Conservation (phyloP, 1,140 invertebrate genomes). For the Chionoecetes opilio region DNA sequence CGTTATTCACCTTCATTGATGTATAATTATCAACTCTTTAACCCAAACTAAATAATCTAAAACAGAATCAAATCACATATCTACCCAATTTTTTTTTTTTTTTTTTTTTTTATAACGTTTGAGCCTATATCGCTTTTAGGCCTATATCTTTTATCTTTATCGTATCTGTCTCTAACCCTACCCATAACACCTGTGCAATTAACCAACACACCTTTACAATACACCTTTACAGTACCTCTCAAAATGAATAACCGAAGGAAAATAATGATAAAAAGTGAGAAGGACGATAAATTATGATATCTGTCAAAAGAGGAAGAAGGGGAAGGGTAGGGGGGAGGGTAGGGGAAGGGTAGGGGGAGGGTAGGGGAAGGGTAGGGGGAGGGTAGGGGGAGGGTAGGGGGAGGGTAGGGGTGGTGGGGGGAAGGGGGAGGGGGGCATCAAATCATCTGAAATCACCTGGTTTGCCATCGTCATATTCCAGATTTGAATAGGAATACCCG, state of each 20-base stretch:
- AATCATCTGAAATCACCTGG: slow-evolving; percentile 48
- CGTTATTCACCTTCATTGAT: too few species aligned
- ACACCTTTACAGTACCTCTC: not conserved
- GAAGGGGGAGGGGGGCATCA: not conserved
- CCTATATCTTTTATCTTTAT: too few species aligned
- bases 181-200: too few species aligned
- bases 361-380: not conserved
- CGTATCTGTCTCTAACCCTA: too few species aligned
- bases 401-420: not conserved
- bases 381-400: not conserved
- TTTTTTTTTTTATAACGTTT: too few species aligned
- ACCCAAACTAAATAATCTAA: too few species aligned
- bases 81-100: too few species aligned
- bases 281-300: not conserved
- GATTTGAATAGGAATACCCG: slow-evolving; percentile 65
- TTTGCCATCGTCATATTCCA: slow-evolving; percentile 4
- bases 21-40: too few species aligned
- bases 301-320: not conserved
- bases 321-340: not conserved
- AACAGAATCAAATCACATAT: too few species aligned
- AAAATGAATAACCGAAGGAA: not conserved
- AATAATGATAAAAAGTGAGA: not conserved
- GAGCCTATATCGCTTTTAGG: too few species aligned
- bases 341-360: not conserved
- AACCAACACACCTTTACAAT: not conserved